Base-by-base conservation (phyloP, 2,888 invertebrate genomes). In the Tipula unca region DNA sequence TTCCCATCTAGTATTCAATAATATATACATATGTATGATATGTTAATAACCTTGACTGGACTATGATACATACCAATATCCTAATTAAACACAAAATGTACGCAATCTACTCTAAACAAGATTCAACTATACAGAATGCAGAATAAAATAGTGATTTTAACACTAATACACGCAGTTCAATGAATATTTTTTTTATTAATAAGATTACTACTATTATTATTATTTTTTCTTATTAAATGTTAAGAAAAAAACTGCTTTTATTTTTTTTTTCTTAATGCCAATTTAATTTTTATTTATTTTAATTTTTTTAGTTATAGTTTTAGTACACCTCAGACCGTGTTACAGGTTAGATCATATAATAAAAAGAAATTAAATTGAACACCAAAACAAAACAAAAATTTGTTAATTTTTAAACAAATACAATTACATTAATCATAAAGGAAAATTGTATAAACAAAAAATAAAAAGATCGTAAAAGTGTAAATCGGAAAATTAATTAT, bases 261-360 rank as follows among this genome's bases (percentile, higher is more conserved):
- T 83, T 83, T 83, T 83, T 83, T 83, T 83, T 83, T 82, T 25
- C 29, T 82, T 83, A 83, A 83, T 83, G 83, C 83, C 83, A 83
- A 83, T 83, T 83, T 83, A 83, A 83, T 83, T 32, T 83, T 32
- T 32, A 32, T 83, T 32, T 83, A 32, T 83, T 83, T 83, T 32
- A 29, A 83, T n/a, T 82, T 17, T 82, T 83, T 32, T 83, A 83
- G 83, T 83, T 83, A 32, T 83, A 83, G 42, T 85, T 36, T 85
- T 42, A 85, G 85, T 85, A 36, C 85, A 85, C 85, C 85, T 39
- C 85, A 85, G 85, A 85, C 42, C 85, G 39, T 85, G 85, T 85
- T 39, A 39, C 25, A 85, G 85, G 39, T 39, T 85, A 85, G 85
- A 39, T 85, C 85, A 83, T 14, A 82, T 69, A 69, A 69, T 69